These are phyloP conservation scores for Halocaridina rubra DNA, from an alignment of 2,888 invertebrate genomes.

Conservation along the genomic window DNA sequence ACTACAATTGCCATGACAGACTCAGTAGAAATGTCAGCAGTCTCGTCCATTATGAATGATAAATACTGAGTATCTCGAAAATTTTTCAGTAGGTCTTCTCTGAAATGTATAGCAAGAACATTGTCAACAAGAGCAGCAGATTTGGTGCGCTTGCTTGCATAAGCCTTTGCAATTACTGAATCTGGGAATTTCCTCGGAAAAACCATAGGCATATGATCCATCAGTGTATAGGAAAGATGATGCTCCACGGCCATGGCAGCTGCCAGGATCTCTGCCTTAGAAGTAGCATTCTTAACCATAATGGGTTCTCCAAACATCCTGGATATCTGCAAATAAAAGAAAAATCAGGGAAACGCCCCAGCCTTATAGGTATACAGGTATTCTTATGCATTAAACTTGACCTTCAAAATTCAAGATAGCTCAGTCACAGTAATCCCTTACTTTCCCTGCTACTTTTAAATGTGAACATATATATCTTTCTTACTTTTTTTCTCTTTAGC, in stretches of 20 bases:
- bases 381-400: neutral
- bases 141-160: neutral
- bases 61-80: neutral
- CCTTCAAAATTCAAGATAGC: neutral
- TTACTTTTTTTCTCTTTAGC: no score
- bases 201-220: neutral
- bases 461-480: no score
- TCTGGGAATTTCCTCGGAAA: neutral
- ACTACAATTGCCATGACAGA: slow-evolving; percentile 20
- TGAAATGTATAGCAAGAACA: neutral
- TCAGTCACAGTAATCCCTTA: neutral
- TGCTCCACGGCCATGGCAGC: neutral
- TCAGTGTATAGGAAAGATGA: neutral
- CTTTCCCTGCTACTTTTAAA: no score
- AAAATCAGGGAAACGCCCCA: neutral
- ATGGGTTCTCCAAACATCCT: neutral
- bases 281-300: neutral
- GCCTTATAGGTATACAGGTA: neutral
- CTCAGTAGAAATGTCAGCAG: slow-evolving; percentile 3
- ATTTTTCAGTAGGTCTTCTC: neutral
- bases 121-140: neutral
- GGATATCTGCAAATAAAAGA: slow-evolving; percentile 4
- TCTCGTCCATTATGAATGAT: neutral
- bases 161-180: neutral
- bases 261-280: neutral